These are phyloP conservation scores for Thamnophis sirtalis DNA, from an alignment of 2,113 vertebrate species.

Conservation along the genomic window DNA sequence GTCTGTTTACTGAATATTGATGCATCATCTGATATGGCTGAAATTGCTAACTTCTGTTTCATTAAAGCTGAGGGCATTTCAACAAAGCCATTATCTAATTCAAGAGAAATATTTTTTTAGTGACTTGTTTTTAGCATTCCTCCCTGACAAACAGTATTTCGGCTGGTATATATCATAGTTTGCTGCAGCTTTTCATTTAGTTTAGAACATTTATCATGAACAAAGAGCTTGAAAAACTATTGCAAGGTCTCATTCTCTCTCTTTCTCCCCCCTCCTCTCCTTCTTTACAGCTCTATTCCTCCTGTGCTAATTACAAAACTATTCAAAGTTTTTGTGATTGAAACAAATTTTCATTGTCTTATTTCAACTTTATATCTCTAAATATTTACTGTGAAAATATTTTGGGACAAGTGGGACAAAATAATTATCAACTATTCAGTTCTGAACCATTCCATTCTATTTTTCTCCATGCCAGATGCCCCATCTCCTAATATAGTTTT, in stretches of 20 bases:
- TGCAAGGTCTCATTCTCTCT: slow-evolving; percentile 28
- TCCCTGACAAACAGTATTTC: slow-evolving; percentile 63
- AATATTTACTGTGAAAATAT: background rate
- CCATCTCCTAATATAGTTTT: background rate
- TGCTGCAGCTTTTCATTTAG: slow-evolving; percentile 62
- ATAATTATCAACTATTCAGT: background rate
- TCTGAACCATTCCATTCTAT: background rate
- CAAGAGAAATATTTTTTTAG: slow-evolving; percentile 68
- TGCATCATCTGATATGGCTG: slow-evolving; percentile 74
- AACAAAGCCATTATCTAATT: slow-evolving; percentile 73
- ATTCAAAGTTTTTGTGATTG: background rate
- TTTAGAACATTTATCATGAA: slow-evolving; percentile 59
- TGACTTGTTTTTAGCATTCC: slow-evolving; percentile 68
- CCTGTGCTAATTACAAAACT: background rate
- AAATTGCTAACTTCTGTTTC: slow-evolving; percentile 74
- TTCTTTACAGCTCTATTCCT: background rate
- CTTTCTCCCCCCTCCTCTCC: background rate
- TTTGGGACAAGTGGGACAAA: background rate
- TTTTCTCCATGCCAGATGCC: background rate
- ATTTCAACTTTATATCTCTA: background rate
- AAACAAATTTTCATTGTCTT: background rate
- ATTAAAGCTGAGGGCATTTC: slow-evolving; percentile 71
- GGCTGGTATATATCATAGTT: slow-evolving; percentile 59
- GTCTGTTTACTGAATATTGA: slow-evolving; percentile 78
- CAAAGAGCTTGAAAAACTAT: slow-evolving; percentile 37